Percentiles rank a stretch among this genome's conserved stretches.
These are phyloP conservation scores for Zootoca vivipara DNA, from an alignment of 2,113 vertebrate species.

Conservation along the genomic window DNA sequence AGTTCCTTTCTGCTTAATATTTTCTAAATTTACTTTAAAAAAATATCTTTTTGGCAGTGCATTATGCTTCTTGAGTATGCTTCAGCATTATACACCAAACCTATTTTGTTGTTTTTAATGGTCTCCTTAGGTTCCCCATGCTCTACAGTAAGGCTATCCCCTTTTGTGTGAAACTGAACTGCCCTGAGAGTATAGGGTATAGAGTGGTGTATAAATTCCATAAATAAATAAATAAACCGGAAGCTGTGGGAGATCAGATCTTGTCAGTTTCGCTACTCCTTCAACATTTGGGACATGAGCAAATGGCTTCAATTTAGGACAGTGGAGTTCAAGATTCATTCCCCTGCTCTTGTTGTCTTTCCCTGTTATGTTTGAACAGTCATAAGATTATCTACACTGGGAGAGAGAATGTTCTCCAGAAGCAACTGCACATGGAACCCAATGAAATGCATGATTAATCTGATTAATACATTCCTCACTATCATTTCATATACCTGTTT, in stretches of 20 bases:
- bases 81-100: background rate
- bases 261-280: background rate
- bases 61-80: too few species aligned
- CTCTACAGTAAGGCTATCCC: background rate
- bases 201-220: too few species aligned
- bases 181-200: too few species aligned
- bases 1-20: background rate
- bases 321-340: background rate
- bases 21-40: background rate
- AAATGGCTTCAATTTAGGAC: background rate
- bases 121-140: too few species aligned
- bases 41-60: too few species aligned
- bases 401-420: background rate
- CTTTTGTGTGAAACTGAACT: background rate
- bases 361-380: background rate
- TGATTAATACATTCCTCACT: background rate
- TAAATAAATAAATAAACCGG: background rate
- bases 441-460: background rate
- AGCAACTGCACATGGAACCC: background rate
- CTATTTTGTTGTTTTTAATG: background rate
- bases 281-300: background rate
- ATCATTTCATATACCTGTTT: background rate
- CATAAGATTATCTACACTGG: background rate
- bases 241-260: background rate
- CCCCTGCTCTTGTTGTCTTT: background rate